A percentile compares a stretch with the other conserved stretches of the same genome.
phyloP scores from a whole-genome alignment of 2,113 vertebrate genomes.

The Heliornis fulica region DNA sequence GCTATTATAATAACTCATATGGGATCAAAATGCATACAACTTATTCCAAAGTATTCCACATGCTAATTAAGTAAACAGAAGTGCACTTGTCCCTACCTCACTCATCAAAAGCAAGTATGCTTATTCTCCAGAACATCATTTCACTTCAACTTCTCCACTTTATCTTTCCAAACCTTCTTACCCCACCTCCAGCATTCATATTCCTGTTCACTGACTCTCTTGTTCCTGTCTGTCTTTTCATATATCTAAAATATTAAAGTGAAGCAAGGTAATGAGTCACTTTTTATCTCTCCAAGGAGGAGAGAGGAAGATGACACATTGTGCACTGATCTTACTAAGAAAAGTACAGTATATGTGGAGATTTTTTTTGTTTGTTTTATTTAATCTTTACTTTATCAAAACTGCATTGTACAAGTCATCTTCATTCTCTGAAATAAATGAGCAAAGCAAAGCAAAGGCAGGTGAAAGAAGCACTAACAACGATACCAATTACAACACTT shows the following conservation, averaged over 20 bases:
- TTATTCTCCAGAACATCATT: conserved; percentile 15
- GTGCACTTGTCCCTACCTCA: background rate
- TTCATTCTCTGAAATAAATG: background rate
- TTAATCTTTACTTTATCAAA: conserved; percentile 48
- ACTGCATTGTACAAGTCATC: background rate
- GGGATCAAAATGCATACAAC: conserved; percentile 39
- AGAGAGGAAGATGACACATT: conserved; percentile 57
- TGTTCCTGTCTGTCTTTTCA: conserved; percentile 7
- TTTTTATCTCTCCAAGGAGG: conserved; percentile 53
- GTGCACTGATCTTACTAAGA: conserved; percentile 27
- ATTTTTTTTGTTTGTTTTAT: background rate
- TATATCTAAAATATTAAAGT: conserved; percentile 59
- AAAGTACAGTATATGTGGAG: background rate
- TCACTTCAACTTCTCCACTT: conserved; percentile 2
- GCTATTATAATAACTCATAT: conserved; percentile 37
- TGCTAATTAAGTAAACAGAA: conserved; percentile 58
- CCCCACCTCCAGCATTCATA: background rate
- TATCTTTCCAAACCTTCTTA: background rate
- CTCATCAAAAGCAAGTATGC: background rate
- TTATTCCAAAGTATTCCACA: conserved; percentile 34
- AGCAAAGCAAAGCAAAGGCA: background rate
- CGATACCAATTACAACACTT: background rate
- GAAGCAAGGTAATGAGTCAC: conserved; percentile 23
- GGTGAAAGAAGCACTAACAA: background rate
- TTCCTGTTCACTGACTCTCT: conserved; percentile 25